Conservation (phyloP, 2,797 vertebrate species). For the Ptychobarbus kaznakovi region DNA sequence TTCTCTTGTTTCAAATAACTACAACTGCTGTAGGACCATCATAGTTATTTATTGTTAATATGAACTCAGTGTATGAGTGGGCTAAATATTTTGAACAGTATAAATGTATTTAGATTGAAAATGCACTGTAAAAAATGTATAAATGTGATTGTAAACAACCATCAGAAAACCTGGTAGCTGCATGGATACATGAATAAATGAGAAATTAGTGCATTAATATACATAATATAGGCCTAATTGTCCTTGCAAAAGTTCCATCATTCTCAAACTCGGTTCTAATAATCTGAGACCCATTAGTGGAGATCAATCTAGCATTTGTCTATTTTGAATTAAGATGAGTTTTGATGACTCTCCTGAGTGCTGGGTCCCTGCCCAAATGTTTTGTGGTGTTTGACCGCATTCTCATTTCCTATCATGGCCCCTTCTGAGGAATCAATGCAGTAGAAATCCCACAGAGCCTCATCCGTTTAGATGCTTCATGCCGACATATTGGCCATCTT, state of each 20-base stretch:
- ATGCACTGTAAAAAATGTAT: not conserved
- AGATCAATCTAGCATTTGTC: slow-evolving; percentile 27
- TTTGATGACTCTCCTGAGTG: slow-evolving; percentile 22
- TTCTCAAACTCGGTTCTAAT: not conserved
- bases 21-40: no score
- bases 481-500: not conserved
- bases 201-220: not conserved
- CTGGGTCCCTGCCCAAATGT: slow-evolving; percentile 25
- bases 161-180: not conserved
- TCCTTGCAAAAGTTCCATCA: not conserved
- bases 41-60: no score
- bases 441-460: slow-evolving; percentile 20
- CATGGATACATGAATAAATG: not conserved
- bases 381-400: slow-evolving; percentile 50
- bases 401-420: slow-evolving; percentile 45
- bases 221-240: not conserved
- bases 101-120: not conserved
- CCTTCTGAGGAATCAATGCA: slow-evolving; percentile 47
- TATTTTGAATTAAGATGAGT: slow-evolving; percentile 14
- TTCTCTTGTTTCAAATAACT: not conserved
- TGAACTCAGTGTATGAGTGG: no score
- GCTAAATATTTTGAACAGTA: no score
- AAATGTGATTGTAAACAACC: not conserved
- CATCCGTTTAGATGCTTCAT: slow-evolving; percentile 43
- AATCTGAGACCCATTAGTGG: not conserved